A percentile compares a stretch with the other conserved stretches of the same genome.
Evolutionary conservation across 2,888 invertebrate genomes (phyloP).

Genomic region (Himalopsyche anomala): DNA sequence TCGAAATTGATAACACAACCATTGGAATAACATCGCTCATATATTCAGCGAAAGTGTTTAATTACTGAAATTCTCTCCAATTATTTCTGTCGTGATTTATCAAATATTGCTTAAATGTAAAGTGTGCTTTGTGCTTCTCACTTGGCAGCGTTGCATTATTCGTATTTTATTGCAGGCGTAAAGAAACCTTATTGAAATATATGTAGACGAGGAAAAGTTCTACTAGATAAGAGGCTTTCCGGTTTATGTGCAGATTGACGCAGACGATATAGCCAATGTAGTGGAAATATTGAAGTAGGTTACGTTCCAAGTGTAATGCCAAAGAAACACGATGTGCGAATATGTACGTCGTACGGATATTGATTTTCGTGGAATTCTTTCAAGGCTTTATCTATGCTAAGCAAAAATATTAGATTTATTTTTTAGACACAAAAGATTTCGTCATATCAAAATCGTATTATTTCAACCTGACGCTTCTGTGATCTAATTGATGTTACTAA

Average conservation of each 20-base stretch:
- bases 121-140: background rate
- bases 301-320: background rate
- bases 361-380: background rate
- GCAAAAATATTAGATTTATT: too few relatives aligned
- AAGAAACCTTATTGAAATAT: constrained; percentile 32
- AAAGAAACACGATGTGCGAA: background rate
- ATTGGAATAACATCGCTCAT: too few relatives aligned
- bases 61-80: too few relatives aligned
- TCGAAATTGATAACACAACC: too few relatives aligned
- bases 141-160: constrained; percentile 23
- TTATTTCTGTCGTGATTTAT: too few relatives aligned
- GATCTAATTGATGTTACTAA: too few relatives aligned
- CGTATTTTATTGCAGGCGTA: constrained; percentile 28
- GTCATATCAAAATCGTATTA: too few relatives aligned
- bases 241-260: constrained; percentile 36
- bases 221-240: constrained; percentile 32
- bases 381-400: background rate
- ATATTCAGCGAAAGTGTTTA: too few relatives aligned
- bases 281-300: constrained; percentile 37
- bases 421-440: too few relatives aligned
- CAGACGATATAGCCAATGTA: constrained; percentile 28
- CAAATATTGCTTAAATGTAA: background rate
- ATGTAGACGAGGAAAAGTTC: background rate
- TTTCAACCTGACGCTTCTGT: too few relatives aligned
- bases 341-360: background rate